These are phyloP conservation scores for Subacronicta megacephala DNA, from an alignment of 2,888 invertebrate genomes.

Conservation along the genomic window DNA sequence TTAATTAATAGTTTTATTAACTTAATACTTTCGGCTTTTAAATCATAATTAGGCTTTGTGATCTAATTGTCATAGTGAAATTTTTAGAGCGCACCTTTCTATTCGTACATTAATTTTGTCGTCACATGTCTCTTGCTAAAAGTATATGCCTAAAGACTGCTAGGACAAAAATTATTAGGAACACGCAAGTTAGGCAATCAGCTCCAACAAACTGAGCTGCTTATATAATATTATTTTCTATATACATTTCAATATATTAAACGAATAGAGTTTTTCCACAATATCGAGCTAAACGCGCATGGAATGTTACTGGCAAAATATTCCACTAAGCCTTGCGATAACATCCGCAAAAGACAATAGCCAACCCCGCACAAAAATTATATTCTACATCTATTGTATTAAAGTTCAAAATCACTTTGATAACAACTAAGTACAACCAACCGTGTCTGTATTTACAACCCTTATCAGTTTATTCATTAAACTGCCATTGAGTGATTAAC, in stretches of 20 bases:
- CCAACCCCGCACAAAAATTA: slow-evolving; percentile 16
- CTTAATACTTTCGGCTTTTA: too few relatives aligned
- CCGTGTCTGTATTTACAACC: slow-evolving; percentile 45
- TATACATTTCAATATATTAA: slow-evolving; percentile 6
- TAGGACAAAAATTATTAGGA: too few relatives aligned
- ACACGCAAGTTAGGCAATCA: too few relatives aligned
- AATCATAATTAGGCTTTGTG: too few relatives aligned
- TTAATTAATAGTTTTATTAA: too few relatives aligned
- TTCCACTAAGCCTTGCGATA: slow-evolving; percentile 41
- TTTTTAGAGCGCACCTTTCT: too few relatives aligned
- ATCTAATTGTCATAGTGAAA: too few relatives aligned
- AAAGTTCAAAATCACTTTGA: slow-evolving; percentile 35
- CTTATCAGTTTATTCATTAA: slow-evolving; percentile 56
- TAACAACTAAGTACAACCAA: slow-evolving; percentile 13
- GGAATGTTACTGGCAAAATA: slow-evolving; percentile 50
- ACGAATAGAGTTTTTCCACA: slow-evolving; percentile 14
- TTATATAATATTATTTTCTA: not conserved
- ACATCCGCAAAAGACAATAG: slow-evolving; percentile 24
- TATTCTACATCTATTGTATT: slow-evolving; percentile 17
- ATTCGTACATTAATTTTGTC: too few relatives aligned
- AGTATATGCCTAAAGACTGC: too few relatives aligned
- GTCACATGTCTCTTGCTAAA: too few relatives aligned
- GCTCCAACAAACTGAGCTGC: too few relatives aligned
- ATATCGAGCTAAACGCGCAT: slow-evolving; percentile 17
- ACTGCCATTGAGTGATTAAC: slow-evolving; percentile 12